These are phyloP conservation scores for Gymnosoma rotundatum DNA, from an alignment of 2,888 invertebrate genomes.

Conservation along the genomic window DNA sequence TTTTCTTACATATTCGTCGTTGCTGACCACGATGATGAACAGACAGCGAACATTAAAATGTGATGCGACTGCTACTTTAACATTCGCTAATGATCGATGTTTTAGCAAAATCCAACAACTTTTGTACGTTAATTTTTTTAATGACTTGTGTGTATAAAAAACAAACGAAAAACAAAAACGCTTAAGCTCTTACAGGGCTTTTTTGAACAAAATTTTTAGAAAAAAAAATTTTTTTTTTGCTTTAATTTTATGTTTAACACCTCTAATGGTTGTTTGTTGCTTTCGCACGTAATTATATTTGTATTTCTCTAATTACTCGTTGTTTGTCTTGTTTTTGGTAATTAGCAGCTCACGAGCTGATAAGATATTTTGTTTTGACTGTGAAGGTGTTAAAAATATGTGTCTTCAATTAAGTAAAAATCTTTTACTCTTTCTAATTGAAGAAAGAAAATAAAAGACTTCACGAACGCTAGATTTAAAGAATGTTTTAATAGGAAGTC, in stretches of 20 bases:
- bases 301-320: constrained; percentile 50
- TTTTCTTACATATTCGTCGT: background rate
- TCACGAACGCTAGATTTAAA: too few species aligned
- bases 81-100: constrained; percentile 52
- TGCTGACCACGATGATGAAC: constrained; percentile 31
- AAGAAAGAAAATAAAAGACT: background rate
- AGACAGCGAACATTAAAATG: constrained; percentile 27
- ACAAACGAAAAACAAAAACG: background rate
- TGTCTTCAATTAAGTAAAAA: background rate
- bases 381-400: constrained; percentile 9
- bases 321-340: constrained; percentile 28
- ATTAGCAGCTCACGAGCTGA: constrained; percentile 1
- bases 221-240: background rate
- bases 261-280: constrained; percentile 34
- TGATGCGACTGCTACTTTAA: constrained; percentile 24
- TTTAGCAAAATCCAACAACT: constrained; percentile 27
- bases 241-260: constrained; percentile 58
- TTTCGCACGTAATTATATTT: constrained; percentile 45
- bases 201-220: too few species aligned
- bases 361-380: constrained; percentile 2
- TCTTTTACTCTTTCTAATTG: constrained; percentile 9
- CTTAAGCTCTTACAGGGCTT: constrained; percentile 1
- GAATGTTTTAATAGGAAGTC: too few species aligned
- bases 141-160: constrained; percentile 41
- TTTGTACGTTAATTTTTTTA: constrained; percentile 31